Conservation (phyloP, 2,888 invertebrate genomes). For the Amphipoea lucens region DNA sequence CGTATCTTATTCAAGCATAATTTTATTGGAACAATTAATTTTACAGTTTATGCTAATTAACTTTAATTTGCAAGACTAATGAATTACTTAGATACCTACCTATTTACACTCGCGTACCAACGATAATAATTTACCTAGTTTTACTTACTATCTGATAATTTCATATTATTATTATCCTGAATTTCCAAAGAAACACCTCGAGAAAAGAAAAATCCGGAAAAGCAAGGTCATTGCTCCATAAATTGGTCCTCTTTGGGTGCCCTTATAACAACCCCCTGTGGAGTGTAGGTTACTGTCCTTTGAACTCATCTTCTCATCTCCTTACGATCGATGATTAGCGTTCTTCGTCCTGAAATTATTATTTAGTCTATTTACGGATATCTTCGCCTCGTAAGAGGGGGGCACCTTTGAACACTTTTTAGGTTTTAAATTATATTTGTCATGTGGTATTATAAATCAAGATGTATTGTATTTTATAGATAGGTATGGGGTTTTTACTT, state of each 20-base stretch:
- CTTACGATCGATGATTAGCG: constrained; percentile 3
- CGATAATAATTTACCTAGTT: neutral
- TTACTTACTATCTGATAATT: neutral
- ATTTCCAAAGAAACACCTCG: neutral
- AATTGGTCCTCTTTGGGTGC: neutral
- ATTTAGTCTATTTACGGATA: neutral
- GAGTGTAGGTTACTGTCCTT: constrained; percentile 25
- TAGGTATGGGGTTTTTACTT: no score
- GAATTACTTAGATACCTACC: neutral
- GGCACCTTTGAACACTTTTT: no score
- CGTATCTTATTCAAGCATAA: constrained; percentile 21
- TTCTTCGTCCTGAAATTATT: constrained; percentile 4
- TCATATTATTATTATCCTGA: neutral
- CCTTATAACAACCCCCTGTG: neutral
- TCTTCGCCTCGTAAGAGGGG: neutral
- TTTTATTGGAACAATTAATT: constrained; percentile 40
- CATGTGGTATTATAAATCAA: no score
- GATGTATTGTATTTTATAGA: no score
- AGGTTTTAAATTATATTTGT: no score
- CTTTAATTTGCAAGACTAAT: constrained; percentile 31
- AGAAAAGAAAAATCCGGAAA: neutral
- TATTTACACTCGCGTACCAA: no score
- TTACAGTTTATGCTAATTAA: constrained; percentile 35
- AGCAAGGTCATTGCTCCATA: constrained; percentile 10
- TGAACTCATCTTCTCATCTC: constrained; percentile 5